Evolutionary conservation across 2,113 vertebrate species (phyloP), one percentile per base, ranked within the genome.

Genomic region (Telmatochromis sp.): DNA sequence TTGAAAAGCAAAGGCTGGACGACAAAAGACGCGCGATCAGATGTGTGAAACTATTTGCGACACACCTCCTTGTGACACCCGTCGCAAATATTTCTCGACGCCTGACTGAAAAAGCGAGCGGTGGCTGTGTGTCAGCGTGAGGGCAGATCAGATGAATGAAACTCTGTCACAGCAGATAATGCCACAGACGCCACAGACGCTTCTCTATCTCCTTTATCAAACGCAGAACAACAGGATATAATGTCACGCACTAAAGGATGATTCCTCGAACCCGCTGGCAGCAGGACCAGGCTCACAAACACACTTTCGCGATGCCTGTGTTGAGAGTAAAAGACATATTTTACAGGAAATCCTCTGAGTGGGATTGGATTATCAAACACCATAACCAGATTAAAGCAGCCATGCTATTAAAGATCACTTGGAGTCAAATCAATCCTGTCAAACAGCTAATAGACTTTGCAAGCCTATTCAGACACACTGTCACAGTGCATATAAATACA

Each of bases 321-420:
- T 78, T 50, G 23, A 78, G 71, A 78, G 85, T 83, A 86, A 89
- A 80, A 78, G 82, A 85, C 86, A 93, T 91, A 90, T 91, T 95
- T 91, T 54, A 51, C 60, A 89, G 80, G 85, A 90, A 86, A 84
- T 89, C 89, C 82, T 84, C 83, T 87, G 81, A 58, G 79, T 63
- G 79, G 86, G 94, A 96, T 89, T 94, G 94, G 95, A 95, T 95
- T 95, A 94, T 42, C n/a, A 53, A 88, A 89, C 86, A 53, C 80
- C 45, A 60, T 83, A 93, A 94, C 88, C 86, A 87, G 90, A 93
- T 91, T 85, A 91, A 93, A 86, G 60, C 50, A 81, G 86, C 85
- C 86, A 83, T 57, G 55, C 54, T 82, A 89, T 90, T 82, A 57
- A 88, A 93, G 88, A 89, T 92, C 85, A 86, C 81, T 88, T 81